Evolutionary conservation across 2,888 invertebrate genomes (phyloP), one percentile per base, ranked within the genome.

Genomic region (Drosophila gaucha): DNA sequence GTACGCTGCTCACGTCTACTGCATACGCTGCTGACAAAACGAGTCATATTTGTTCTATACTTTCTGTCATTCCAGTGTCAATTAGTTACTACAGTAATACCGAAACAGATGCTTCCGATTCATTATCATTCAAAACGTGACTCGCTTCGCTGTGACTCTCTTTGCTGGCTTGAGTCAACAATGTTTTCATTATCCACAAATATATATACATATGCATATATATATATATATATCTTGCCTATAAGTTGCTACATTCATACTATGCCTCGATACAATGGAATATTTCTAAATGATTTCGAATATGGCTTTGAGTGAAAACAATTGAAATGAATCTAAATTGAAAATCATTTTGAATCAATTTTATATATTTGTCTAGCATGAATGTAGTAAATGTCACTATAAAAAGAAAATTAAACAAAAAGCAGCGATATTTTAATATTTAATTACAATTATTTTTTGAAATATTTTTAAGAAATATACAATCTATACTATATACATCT

Each of bases 371-470:
- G n/a, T n/a, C 44, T 35, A 6, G 57, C 16, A 26, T 31, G 26
- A 35, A 20, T 33, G 18, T 50, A 46, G 44, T 16, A 16, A 38
- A 44, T 33, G 14, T 10, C 9, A 33, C 39, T 41, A 39, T n/a
- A n/a, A n/a, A n/a, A n/a, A n/a, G n/a, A n/a, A 24, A 24, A 5
- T 24, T 24, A 24, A 6, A 24, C 24, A 22, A 43, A 14, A 16
- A 26, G 31, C 22, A 22, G n/a, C 26, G 28, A 58, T 36, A 39
- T 31, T 49, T 49, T 49, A 14, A 41, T 49, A 50, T 54, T 64
- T 64, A 58, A 59, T 46, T 57, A 74, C 63, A 67, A 74, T 72
- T 47, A 46, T 39, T 51, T 50, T 51, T 67, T 50, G 6, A 35
- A 28, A 36, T 56, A 47, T 70, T 54, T 67, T 55, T 68, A 22